Evolutionary conservation across 92 coral and sea anemone genomes (phyloP).

Genomic region (Siderastrea radians): DNA sequence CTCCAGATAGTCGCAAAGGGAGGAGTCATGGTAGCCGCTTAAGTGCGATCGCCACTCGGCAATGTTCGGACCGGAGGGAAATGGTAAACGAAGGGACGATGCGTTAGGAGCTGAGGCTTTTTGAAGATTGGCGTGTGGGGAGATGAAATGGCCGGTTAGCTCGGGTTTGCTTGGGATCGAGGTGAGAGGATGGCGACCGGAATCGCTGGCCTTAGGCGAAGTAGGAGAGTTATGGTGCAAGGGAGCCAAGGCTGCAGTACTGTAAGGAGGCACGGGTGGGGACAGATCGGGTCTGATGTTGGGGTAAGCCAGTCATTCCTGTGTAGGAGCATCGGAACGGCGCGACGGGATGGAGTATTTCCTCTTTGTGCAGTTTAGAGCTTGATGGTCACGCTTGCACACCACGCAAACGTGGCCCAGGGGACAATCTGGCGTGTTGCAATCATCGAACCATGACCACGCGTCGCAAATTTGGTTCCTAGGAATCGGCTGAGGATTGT

Average conservation of each 20-base stretch:
- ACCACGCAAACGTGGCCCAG: neutral
- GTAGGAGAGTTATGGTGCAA: neutral
- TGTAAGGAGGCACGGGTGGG: slow-evolving; percentile 30
- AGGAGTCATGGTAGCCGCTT: too few relatives aligned
- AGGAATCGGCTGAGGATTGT: slow-evolving; percentile 16
- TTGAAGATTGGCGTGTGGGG: slow-evolving; percentile 30
- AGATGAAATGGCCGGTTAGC: slow-evolving; percentile 17
- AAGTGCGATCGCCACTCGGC: too few relatives aligned
- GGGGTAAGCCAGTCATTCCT: slow-evolving; percentile 22
- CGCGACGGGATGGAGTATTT: slow-evolving; percentile 37
- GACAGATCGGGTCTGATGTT: slow-evolving; percentile 12
- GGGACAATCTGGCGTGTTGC: too few relatives aligned
- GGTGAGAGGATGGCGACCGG: slow-evolving; percentile 5
- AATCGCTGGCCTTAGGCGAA: neutral
- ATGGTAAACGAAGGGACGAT: too few relatives aligned
- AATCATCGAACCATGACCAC: too few relatives aligned
- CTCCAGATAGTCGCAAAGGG: too few relatives aligned
- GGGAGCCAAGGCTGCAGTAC: neutral
- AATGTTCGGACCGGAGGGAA: too few relatives aligned
- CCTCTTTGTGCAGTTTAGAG: slow-evolving; percentile 24
- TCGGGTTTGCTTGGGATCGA: slow-evolving; percentile 20
- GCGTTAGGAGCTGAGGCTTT: too few relatives aligned
- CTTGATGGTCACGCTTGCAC: slow-evolving; percentile 33
- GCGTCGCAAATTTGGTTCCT: too few relatives aligned
- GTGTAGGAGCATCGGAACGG: slow-evolving; percentile 22